Percentiles rank a stretch among this genome's conserved stretches.
These are phyloP conservation scores for Ammospiza caudacuta DNA, from an alignment of 2,113 vertebrate genomes.

Conservation along the genomic window DNA sequence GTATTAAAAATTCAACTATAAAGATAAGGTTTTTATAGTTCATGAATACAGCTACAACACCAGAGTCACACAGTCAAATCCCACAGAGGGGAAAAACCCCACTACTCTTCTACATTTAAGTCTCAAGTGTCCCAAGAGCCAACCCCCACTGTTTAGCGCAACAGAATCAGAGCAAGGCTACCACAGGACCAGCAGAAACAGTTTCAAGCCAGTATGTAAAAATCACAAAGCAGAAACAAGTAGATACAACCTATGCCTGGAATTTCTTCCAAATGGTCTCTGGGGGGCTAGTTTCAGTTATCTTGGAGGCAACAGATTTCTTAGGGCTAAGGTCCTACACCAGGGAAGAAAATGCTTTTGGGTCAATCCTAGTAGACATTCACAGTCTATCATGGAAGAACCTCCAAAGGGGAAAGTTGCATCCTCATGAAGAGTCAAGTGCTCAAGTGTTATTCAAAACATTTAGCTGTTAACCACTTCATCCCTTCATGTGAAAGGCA, in stretches of 20 bases:
- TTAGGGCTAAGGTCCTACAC: neutral
- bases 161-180: neutral
- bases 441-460: neutral
- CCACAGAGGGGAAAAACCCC: neutral
- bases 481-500: neutral
- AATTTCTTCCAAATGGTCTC: neutral
- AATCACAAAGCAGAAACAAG: neutral
- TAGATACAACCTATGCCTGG: neutral
- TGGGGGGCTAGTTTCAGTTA: neutral
- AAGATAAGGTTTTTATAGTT: neutral
- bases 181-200: neutral
- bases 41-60: neutral
- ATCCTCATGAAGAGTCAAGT: neutral
- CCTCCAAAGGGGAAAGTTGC: rapidly evolving
- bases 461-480: neutral
- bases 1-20: neutral
- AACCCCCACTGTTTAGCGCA: neutral
- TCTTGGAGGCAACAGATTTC: neutral
- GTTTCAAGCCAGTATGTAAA: neutral
- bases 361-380: neutral
- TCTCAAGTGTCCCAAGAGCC: neutral
- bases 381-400: neutral
- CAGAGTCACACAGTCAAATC: neutral
- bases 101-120: neutral
- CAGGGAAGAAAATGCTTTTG: neutral